Percentiles rank a stretch among this genome's conserved stretches.
Conservation (phyloP, 2,113 vertebrate species). For the Acanthisitta chloris region DNA sequence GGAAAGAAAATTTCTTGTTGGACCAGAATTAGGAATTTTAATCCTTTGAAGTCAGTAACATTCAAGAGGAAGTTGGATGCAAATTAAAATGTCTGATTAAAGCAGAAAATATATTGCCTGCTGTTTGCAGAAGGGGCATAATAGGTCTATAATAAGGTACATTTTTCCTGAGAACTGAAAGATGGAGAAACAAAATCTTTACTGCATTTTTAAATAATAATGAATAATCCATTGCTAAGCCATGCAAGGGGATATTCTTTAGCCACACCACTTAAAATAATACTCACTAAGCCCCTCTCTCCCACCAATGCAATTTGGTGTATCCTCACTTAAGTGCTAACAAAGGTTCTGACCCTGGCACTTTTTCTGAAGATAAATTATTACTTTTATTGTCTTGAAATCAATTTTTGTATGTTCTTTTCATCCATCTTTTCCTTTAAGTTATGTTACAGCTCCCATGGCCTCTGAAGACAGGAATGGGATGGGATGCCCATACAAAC, state of each 20-base stretch:
- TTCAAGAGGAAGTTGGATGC: neutral
- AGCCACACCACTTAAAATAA: neutral
- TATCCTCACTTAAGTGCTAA: neutral
- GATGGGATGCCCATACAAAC: neutral
- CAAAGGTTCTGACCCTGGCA: neutral
- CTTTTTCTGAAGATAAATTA: neutral
- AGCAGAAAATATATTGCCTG: neutral
- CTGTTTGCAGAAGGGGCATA: neutral
- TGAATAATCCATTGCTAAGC: neutral
- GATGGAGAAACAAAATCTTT: neutral
- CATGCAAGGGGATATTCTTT: neutral
- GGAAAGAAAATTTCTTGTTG: neutral
- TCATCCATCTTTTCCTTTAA: neutral
- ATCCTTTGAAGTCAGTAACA: neutral
- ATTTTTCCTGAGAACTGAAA: neutral
- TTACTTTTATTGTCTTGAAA: neutral
- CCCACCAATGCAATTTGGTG: neutral
- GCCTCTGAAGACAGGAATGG: neutral
- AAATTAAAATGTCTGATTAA: neutral
- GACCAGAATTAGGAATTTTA: neutral
- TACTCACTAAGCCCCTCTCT: neutral
- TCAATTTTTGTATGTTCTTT: neutral
- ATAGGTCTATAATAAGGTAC: neutral
- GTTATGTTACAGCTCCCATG: rapidly evolving
- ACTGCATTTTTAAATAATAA: neutral